phyloP scores from a whole-genome alignment of 2,888 invertebrate species.

The Maniola hyperantus region DNA sequence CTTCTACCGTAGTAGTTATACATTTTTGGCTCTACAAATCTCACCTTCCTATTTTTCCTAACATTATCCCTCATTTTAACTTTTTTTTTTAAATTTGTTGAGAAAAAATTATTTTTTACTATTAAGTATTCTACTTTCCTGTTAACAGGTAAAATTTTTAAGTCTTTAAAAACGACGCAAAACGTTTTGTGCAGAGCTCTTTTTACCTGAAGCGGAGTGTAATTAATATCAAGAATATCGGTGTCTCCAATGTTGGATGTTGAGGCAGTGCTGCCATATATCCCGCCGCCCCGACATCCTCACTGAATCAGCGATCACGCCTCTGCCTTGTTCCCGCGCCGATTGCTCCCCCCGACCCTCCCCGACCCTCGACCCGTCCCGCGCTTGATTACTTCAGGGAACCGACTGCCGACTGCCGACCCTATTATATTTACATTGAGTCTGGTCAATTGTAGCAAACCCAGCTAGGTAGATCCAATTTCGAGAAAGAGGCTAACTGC shows the following conservation, averaged over 20 bases:
- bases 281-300: conserved; percentile 76
- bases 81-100: too few relatives aligned
- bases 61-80: too few relatives aligned
- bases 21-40: too few relatives aligned
- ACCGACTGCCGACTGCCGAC: background rate
- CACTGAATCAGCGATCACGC: conserved; percentile 82
- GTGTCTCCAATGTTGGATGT: conserved; percentile 33
- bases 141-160: too few relatives aligned
- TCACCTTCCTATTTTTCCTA: too few relatives aligned
- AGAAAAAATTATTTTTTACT: too few relatives aligned
- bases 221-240: background rate
- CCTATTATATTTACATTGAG: conserved; percentile 9
- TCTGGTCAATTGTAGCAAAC: conserved; percentile 3
- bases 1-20: too few relatives aligned
- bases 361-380: conserved; percentile 62
- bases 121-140: too few relatives aligned
- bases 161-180: too few relatives aligned
- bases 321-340: conserved; percentile 80
- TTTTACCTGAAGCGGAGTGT: too few relatives aligned
- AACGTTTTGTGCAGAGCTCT: too few relatives aligned
- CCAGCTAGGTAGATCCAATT: background rate
- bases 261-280: conserved; percentile 68
- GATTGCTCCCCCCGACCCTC: conserved; percentile 59
- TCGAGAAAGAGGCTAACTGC: too few relatives aligned
- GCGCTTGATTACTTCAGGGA: conserved; percentile 15